A percentile compares a stretch with the other conserved stretches of the same genome.
These are phyloP conservation scores for Siderastrea radians DNA, from an alignment of 92 coral and sea anemone genomes.

Conservation along the genomic window DNA sequence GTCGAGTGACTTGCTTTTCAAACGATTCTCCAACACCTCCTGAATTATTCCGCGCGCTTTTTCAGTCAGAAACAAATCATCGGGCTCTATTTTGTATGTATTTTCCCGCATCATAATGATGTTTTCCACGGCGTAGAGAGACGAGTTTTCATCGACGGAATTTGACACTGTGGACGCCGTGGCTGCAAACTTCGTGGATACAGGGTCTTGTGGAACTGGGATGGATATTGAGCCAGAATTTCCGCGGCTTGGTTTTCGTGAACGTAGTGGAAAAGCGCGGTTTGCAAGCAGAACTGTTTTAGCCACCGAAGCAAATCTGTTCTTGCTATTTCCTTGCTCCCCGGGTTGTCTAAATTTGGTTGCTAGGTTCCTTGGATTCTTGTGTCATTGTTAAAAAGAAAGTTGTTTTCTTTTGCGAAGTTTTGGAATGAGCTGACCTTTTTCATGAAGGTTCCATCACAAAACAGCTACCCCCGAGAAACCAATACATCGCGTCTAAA, in stretches of 20 bases:
- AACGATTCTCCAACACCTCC: conserved; percentile 46
- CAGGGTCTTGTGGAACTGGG: neutral
- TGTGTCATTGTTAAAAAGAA: conserved; percentile 9
- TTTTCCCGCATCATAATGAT: conserved; percentile 22
- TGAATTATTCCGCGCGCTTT: conserved; percentile 44
- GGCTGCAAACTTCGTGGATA: neutral
- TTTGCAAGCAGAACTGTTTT: conserved; percentile 18
- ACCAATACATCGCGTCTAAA: neutral
- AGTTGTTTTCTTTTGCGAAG: conserved; percentile 21
- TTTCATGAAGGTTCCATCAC: conserved; percentile 2
- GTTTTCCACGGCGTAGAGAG: neutral
- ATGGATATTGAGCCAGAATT: neutral
- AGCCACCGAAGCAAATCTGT: conserved; percentile 24
- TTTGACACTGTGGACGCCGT: neutral
- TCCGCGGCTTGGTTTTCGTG: conserved; percentile 1
- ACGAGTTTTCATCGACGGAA: neutral
- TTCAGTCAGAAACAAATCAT: conserved; percentile 47
- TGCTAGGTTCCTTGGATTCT: neutral
- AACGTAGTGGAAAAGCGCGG: conserved; percentile 2
- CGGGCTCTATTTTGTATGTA: conserved; percentile 77
- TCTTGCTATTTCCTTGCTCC: neutral
- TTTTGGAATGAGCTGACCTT: neutral
- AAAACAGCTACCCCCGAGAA: neutral
- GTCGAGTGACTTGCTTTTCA: conserved; percentile 42
- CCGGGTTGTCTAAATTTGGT: neutral